These are phyloP conservation scores for Antitype chi DNA, from an alignment of 2,888 invertebrate species.

Conservation along the genomic window DNA sequence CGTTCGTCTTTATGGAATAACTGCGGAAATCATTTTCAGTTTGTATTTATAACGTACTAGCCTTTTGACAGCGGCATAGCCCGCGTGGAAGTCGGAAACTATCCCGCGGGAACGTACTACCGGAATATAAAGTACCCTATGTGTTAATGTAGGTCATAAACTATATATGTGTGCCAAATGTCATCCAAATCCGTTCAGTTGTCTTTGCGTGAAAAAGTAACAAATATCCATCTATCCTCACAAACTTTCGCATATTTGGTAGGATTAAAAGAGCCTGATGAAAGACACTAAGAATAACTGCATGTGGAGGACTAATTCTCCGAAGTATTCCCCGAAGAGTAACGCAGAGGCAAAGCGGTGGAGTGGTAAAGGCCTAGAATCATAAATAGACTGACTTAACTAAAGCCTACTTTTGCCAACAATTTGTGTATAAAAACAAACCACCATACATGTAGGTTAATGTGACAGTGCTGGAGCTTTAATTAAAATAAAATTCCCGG, in stretches of 20 bases:
- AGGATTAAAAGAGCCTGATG: not conserved
- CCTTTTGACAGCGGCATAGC: too few relatives aligned
- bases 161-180: too few relatives aligned
- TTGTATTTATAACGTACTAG: too few relatives aligned
- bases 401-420: not conserved
- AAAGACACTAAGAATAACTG: not conserved
- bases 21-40: not conserved
- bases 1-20: not conserved
- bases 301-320: not conserved
- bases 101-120: too few relatives aligned
- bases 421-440: conserved; percentile 1
- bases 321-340: not conserved
- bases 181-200: too few relatives aligned
- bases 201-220: not conserved
- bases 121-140: too few relatives aligned
- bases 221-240: too few relatives aligned
- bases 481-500: conserved; percentile 32
- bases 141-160: too few relatives aligned
- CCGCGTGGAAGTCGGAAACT: too few relatives aligned
- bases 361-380: not conserved
- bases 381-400: not conserved
- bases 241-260: too few relatives aligned
- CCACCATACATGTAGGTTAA: conserved; percentile 1
- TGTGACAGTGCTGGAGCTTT: not conserved
- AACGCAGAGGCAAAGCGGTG: not conserved